Conservation (phyloP, 2,113 vertebrate species). For the Phalacrocorax carbo region DNA sequence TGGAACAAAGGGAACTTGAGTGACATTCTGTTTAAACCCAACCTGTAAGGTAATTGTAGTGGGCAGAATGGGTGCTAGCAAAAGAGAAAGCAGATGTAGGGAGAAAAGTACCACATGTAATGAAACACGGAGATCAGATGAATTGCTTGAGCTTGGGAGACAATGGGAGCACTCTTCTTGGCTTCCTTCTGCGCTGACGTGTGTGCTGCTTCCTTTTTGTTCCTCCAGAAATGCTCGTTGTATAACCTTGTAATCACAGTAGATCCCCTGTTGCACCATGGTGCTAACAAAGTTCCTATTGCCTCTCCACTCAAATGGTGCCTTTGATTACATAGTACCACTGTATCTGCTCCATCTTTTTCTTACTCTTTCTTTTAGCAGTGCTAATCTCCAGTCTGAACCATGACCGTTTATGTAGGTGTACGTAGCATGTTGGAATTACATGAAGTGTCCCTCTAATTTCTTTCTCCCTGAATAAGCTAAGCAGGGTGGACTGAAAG, state of each 20-base stretch:
- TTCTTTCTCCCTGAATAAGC: background rate
- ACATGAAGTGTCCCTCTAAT: background rate
- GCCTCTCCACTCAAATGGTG: background rate
- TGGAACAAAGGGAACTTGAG: background rate
- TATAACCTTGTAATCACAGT: background rate
- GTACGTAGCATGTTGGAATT: background rate
- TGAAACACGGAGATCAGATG: background rate
- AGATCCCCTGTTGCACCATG: background rate
- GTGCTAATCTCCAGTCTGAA: background rate
- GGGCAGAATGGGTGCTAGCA: background rate
- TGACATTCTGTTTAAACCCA: background rate
- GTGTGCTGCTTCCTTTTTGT: background rate
- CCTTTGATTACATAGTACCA: background rate
- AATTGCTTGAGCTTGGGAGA: background rate
- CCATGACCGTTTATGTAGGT: rapidly evolving
- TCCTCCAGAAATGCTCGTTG: background rate
- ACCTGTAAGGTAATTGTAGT: background rate
- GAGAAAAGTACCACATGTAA: background rate
- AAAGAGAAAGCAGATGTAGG: background rate
- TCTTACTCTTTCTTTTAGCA: background rate
- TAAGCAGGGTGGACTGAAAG: background rate
- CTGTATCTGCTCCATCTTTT: background rate
- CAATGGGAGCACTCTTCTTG: background rate
- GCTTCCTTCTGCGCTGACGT: background rate
- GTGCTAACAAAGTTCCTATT: background rate